Evolutionary conservation across 1,140 invertebrate species (phyloP).

Genomic region (Cydia splendana): DNA sequence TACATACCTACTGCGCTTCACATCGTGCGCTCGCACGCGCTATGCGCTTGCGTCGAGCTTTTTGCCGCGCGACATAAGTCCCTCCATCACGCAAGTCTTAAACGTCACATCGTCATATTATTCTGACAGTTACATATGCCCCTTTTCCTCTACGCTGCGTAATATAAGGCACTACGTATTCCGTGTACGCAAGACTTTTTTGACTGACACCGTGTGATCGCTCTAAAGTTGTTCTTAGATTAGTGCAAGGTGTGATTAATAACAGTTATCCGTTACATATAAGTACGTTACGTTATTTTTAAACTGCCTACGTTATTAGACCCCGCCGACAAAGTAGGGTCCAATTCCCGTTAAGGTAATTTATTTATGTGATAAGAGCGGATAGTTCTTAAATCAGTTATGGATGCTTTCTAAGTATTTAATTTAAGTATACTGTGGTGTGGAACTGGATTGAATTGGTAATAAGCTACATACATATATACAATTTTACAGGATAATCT

Average conservation of each 20-base stretch:
- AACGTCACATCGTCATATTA: not conserved
- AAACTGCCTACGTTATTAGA: too few species aligned
- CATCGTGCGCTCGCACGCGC: not conserved
- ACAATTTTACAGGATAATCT: too few species aligned
- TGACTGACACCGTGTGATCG: not conserved
- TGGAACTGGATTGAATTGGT: too few species aligned
- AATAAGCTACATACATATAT: too few species aligned
- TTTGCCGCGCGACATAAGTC: constrained; percentile 18
- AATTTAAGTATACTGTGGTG: too few species aligned
- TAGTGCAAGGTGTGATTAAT: not conserved
- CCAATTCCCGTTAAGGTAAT: too few species aligned
- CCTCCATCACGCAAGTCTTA: not conserved
- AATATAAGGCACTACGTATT: not conserved
- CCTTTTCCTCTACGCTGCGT: not conserved
- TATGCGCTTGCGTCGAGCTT: constrained; percentile 11
- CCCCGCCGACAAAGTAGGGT: too few species aligned
- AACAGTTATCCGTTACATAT: too few species aligned
- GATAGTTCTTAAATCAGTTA: too few species aligned
- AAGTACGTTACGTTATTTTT: too few species aligned
- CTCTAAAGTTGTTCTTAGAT: not conserved
- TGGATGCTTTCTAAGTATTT: too few species aligned
- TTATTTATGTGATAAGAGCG: too few species aligned
- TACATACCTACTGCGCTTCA: not conserved
- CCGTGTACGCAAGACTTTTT: not conserved
- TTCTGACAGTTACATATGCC: not conserved